Base-by-base conservation (phyloP, 23 tunicate genomes). In the Halocynthia aurantium region DNA sequence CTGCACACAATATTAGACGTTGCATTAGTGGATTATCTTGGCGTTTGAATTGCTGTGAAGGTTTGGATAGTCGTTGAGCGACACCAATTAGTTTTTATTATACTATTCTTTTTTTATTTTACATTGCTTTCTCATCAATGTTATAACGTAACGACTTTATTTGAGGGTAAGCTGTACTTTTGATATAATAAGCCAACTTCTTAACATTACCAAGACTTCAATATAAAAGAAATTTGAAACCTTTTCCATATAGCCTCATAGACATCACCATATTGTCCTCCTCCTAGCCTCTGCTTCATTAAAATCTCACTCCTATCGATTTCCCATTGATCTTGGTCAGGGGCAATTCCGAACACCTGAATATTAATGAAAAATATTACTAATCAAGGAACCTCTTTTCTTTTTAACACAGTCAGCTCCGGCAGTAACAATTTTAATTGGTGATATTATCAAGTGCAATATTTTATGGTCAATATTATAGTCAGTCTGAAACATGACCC, bases 231-330 rank as follows among this genome's bases (percentile, higher is more conserved):
- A 5, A 6, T 65, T 58, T 19, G 40, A 52, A n/a, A 92, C 98
- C 88, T 75, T 82, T 86, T 92, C 98, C 98, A 92, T 52, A 86
- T 62, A 55, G 98, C 98, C 74, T 92, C 98, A 92, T 92, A 92
- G 9, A 92, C 98, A 82, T 92, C 98, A 50, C 98, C 98, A 81
- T 92, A 92, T 62, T 92, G 98, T 7, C 98, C 98, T 10, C 98
- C 98, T 50, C 98, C 98, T 11, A 92, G 67, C 53, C 84, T 82
- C 62, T 86, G 92, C 84, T 86, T 92, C 98, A 92, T 92, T 80
- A 82, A 82, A 22, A 92, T 80, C 62, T 92, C 98, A 6, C 81
- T 71, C 51, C 98, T 67, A 52, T 86, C 91, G 10, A 92, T 79
- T 55, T 92, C 98, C 98, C 98, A 92, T 5, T 68, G 70, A 50